Evolutionary conservation across 2,797 vertebrate species (phyloP).

Genomic region (Tamandua tetradactyla): DNA sequence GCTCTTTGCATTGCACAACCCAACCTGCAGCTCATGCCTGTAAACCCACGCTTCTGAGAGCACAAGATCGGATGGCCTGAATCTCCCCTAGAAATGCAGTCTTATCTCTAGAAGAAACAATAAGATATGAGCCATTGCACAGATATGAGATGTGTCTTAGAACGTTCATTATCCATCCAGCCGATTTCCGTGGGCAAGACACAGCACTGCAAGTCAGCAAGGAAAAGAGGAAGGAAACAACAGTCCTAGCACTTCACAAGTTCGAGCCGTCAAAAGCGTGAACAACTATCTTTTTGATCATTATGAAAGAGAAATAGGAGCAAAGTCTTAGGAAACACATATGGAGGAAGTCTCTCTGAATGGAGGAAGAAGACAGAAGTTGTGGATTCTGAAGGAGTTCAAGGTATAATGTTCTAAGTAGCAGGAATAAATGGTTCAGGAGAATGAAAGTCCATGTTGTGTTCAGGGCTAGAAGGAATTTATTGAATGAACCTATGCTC

Average conservation of each 20-base stretch:
- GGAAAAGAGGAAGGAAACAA: accelerated
- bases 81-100: too few species aligned
- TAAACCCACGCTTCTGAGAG: neutral
- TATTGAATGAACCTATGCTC: neutral
- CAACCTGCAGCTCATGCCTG: too few species aligned
- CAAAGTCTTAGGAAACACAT: neutral
- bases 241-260: too few species aligned
- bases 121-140: accelerated
- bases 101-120: neutral
- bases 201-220: accelerated
- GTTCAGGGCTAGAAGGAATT: neutral
- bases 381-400: neutral
- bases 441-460: neutral
- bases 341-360: neutral
- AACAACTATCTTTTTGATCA: neutral
- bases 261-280: neutral
- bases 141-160: neutral
- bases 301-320: neutral
- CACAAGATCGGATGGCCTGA: neutral
- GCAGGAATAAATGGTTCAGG: neutral
- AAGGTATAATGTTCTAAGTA: neutral
- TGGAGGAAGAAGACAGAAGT: neutral
- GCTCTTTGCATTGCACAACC: neutral
- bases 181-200: neutral
- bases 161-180: neutral